These are phyloP conservation scores for Littorina saxatilis DNA, from an alignment of 1,140 invertebrate species.

Conservation along the genomic window DNA sequence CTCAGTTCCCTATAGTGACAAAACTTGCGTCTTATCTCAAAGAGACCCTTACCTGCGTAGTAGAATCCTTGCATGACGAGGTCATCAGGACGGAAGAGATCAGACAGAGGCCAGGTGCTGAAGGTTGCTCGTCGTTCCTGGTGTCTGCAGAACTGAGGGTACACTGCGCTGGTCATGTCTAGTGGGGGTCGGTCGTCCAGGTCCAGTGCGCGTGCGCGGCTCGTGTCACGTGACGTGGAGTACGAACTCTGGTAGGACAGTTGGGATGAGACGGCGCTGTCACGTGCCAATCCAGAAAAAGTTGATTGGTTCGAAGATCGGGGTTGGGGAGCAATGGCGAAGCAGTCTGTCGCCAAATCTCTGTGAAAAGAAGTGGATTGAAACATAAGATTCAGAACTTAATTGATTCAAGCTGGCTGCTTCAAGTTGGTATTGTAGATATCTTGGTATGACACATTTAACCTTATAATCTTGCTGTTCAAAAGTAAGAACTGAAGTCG, in stretches of 20 bases:
- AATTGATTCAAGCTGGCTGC: too few species aligned
- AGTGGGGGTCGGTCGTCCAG: conserved; percentile 18
- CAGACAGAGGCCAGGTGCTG: neutral
- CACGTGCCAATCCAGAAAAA: neutral
- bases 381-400: too few species aligned
- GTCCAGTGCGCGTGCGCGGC: neutral
- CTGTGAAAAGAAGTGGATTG: too few species aligned
- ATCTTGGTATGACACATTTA: too few species aligned
- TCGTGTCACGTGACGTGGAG: too few species aligned
- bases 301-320: neutral
- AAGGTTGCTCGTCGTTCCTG: conserved; percentile 4
- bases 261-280: neutral
- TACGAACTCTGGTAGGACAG: neutral
- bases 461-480: too few species aligned
- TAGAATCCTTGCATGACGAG: conserved; percentile 25
- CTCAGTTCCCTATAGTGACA: too few species aligned
- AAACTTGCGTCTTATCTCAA: too few species aligned
- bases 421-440: too few species aligned
- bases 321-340: conserved; percentile 6
- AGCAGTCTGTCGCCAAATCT: conserved; percentile 29
- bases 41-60: conserved; percentile 32
- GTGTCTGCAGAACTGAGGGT: conserved; percentile 15
- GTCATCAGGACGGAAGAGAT: conserved; percentile 1
- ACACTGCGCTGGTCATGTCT: neutral
- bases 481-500: too few species aligned